Evolutionary conservation across 2,113 vertebrate genomes (phyloP).

Genomic region (Ranitomeya variabilis): DNA sequence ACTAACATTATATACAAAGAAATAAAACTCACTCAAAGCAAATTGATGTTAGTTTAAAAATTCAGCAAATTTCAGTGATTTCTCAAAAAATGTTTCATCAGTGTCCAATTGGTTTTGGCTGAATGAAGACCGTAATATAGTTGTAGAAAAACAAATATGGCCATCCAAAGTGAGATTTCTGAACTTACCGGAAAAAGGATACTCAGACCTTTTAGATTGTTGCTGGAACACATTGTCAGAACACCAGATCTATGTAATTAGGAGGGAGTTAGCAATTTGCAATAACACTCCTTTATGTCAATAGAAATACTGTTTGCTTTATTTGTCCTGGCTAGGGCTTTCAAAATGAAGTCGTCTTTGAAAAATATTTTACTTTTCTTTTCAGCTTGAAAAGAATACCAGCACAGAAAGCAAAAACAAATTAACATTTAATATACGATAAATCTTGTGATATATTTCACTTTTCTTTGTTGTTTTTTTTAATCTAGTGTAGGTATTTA

Average conservation of each 20-base stretch:
- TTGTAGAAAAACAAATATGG: neutral
- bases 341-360: neutral
- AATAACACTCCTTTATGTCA: conserved; percentile 11
- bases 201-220: neutral
- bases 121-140: neutral
- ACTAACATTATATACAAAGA: neutral
- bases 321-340: neutral
- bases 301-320: neutral
- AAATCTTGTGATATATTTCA: neutral
- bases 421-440: neutral
- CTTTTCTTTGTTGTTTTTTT: neutral
- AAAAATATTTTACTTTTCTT: neutral
- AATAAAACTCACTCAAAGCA: neutral
- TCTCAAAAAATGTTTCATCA: neutral
- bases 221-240: conserved; percentile 12
- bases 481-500: neutral
- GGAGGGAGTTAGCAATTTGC: conserved; percentile 15
- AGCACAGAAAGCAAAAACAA: neutral
- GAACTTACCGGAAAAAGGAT: neutral
- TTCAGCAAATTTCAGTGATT: neutral
- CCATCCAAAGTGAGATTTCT: neutral
- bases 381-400: neutral
- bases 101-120: conserved; percentile 23
- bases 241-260: conserved; percentile 13
- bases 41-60: neutral